Conservation (phyloP, 2,888 invertebrate species). For the Nymphalis urticae region DNA sequence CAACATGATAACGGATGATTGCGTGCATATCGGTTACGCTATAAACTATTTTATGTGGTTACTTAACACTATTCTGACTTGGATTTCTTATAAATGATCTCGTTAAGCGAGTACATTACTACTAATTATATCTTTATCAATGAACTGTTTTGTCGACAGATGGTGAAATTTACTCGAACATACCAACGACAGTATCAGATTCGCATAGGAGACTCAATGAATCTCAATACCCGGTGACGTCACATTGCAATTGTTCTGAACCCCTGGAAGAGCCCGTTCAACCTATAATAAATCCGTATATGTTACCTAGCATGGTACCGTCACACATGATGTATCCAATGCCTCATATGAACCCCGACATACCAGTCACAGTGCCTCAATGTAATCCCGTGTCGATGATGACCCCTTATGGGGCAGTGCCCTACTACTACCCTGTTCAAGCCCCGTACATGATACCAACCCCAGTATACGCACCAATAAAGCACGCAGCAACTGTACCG, state of each 20-base stretch:
- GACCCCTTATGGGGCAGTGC: constrained; percentile 65
- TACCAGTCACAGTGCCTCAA: constrained; percentile 50
- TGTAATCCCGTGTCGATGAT: constrained; percentile 61
- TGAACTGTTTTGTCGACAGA: constrained; percentile 48
- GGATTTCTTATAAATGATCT: no score
- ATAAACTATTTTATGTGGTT: no score
- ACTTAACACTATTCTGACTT: no score
- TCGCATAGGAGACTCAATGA: constrained; percentile 50
- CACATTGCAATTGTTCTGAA: constrained; percentile 52
- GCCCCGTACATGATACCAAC: constrained; percentile 75
- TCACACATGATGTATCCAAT: constrained; percentile 59
- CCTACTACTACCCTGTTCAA: constrained; percentile 74
- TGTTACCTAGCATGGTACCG: constrained; percentile 52
- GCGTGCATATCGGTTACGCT: no score
- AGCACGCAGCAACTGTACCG: constrained; percentile 71
- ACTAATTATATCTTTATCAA: neutral
- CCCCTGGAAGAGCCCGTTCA: constrained; percentile 53
- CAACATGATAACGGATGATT: no score
- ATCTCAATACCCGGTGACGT: constrained; percentile 45
- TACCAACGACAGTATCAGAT: constrained; percentile 55
- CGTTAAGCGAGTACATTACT: no score
- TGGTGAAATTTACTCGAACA: constrained; percentile 70
- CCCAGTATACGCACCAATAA: constrained; percentile 70
- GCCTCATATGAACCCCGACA: constrained; percentile 52
- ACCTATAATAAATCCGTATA: constrained; percentile 49